Evolutionary conservation across 2,797 vertebrate species (phyloP).

Genomic region (Myripristis jacobus): DNA sequence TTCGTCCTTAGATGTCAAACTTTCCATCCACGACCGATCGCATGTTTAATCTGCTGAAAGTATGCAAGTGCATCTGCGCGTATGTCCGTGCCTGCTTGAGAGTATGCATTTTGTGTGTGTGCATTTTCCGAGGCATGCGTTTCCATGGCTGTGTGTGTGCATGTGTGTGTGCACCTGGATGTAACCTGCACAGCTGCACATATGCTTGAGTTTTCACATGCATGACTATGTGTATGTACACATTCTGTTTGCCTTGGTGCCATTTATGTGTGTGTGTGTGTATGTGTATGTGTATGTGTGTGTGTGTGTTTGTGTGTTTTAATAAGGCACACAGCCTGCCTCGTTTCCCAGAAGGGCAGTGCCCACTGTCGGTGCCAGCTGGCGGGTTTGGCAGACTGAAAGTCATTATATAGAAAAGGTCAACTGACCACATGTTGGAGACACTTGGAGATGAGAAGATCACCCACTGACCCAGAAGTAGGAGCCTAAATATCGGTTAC

Average conservation of each 20-base stretch:
- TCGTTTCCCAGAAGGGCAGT: slow-evolving; percentile 72
- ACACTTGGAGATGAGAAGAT: slow-evolving; percentile 57
- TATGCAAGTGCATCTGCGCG: background rate
- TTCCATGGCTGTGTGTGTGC: background rate
- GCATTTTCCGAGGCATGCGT: background rate
- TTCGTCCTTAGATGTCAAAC: slow-evolving; percentile 52
- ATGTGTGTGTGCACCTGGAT: slow-evolving; percentile 21
- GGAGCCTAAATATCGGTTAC: slow-evolving; percentile 70
- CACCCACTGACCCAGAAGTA: slow-evolving; percentile 78
- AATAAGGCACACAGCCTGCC: slow-evolving; percentile 53
- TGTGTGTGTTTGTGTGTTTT: slow-evolving; percentile 23
- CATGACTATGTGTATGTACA: slow-evolving; percentile 1
- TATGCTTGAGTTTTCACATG: background rate
- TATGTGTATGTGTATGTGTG: slow-evolving; percentile 6
- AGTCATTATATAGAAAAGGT: slow-evolving; percentile 75
- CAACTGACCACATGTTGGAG: slow-evolving; percentile 64
- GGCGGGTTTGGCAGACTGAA: slow-evolving; percentile 61
- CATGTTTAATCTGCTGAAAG: slow-evolving; percentile 54
- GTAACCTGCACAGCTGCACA: slow-evolving; percentile 28
- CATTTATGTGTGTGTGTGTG: slow-evolving; percentile 1
- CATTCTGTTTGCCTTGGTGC: slow-evolving; percentile 13
- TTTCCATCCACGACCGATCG: slow-evolving; percentile 65
- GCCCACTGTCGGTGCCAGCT: slow-evolving; percentile 64
- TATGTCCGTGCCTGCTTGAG: background rate
- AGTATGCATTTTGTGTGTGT: background rate